phyloP scores from a whole-genome alignment of 2,113 vertebrate genomes.

The Brachyistius frenatus region DNA sequence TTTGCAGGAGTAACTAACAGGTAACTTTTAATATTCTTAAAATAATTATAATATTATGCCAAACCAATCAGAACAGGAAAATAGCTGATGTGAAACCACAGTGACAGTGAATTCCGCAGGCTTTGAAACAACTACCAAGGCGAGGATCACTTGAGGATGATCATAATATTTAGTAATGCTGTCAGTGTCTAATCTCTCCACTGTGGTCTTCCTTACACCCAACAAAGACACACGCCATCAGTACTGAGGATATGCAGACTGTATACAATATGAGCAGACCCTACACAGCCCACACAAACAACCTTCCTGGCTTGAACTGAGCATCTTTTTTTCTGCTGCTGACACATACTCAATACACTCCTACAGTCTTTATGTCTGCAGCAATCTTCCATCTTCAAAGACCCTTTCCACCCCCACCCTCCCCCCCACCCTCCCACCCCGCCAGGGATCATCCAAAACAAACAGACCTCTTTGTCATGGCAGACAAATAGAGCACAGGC shows the following conservation, averaged over 20 bases:
- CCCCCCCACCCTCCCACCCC: slow-evolving; percentile 17
- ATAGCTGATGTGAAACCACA: background rate
- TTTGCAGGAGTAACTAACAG: background rate
- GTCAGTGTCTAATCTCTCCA: slow-evolving; percentile 14
- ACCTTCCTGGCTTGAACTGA: background rate
- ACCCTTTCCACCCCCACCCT: slow-evolving; percentile 27
- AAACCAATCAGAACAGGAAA: background rate
- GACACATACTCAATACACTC: slow-evolving; percentile 35
- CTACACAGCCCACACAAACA: slow-evolving; percentile 25
- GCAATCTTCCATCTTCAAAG: slow-evolving; percentile 46
- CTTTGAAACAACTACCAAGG: slow-evolving; percentile 8
- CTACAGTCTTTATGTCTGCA: slow-evolving; percentile 25
- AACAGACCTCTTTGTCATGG: slow-evolving; percentile 47
- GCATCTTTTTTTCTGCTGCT: slow-evolving; percentile 38
- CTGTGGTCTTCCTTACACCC: slow-evolving; percentile 18
- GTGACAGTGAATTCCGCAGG: background rate
- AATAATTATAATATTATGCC: slow-evolving; percentile 4
- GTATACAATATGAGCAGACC: slow-evolving; percentile 1
- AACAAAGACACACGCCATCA: slow-evolving; percentile 22
- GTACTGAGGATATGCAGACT: slow-evolving; percentile 24
- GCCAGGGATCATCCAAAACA: slow-evolving; percentile 53
- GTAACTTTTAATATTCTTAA: slow-evolving; percentile 17
- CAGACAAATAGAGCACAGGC: slow-evolving; percentile 43
- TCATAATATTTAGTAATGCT: background rate
- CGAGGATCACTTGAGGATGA: background rate